Evolutionary conservation across 1,140 invertebrate species (phyloP), one percentile per base, ranked within the genome.

Genomic region (Drosophila tani): DNA sequence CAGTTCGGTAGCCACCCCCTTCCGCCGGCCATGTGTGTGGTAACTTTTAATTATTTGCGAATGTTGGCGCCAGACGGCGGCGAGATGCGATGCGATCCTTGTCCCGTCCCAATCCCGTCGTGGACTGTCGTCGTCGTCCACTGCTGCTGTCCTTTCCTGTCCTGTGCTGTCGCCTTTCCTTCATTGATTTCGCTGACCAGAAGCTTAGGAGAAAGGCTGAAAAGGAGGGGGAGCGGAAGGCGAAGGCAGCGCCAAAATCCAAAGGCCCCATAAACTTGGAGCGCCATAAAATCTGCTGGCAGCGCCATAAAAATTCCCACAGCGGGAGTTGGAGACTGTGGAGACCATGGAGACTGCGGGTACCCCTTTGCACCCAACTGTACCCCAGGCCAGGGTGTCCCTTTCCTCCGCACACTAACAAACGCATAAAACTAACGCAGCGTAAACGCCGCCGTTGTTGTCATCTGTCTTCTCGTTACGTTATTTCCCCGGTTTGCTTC

Each of bases 201-300:
- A 46, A 68, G 75, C 32, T 67, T 45, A 78, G 53, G 15, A 43
- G 45, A 11, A 9, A 3, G 14, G 5, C n/a, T 7, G 7, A 27
- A 17, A 9, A 19, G 17, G 45, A 15, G 46, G 5, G 47, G 43
- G 32, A 15, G 35, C 68, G 21, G 17, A 58, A 55, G 65, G 80
- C 79, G 43, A 75, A 77, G 75, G 67, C 41, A 71, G 65, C 51
- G 79, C 53, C 74, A 82, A 79, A 76, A 85, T 81, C 90, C 82
- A 91, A 87, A 81, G 82, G 68, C 66, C 82, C 83, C 86, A 92
- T 92, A 92, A 92, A 92, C 82, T 92, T 73, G 82, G 86, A 91
- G 91, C 91, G 82, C 91, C 91, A 92, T 92, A 92, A 92, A 92
- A 92, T 91, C 81, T 86, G 81, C 86, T 91, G 86, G 90, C 90